phyloP scores from a whole-genome alignment of 2,113 vertebrate genomes.

The Hylia prasina region DNA sequence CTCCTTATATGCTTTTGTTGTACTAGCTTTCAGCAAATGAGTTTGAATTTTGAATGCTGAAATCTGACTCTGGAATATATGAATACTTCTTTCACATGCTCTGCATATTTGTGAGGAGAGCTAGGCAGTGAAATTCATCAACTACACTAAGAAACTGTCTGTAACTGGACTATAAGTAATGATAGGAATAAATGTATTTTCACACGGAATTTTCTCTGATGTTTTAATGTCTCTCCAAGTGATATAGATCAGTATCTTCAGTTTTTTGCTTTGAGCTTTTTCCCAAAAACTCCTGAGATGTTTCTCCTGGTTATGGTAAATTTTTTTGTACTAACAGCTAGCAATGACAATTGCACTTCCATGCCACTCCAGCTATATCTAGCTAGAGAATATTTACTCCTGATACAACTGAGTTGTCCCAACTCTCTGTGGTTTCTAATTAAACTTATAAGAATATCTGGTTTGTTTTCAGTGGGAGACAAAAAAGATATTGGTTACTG shows the following conservation, averaged over 20 bases:
- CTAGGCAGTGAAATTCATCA: neutral
- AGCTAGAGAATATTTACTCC: neutral
- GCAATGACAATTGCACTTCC: neutral
- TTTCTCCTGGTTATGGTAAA: neutral
- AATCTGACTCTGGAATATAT: neutral
- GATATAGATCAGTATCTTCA: neutral
- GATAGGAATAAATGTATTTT: neutral
- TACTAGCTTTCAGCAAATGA: neutral
- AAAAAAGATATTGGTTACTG: neutral
- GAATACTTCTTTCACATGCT: neutral
- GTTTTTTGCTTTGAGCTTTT: neutral
- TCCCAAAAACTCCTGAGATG: neutral
- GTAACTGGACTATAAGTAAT: neutral
- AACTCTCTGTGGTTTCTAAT: neutral
- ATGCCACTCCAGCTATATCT: neutral
- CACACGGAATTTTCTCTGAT: neutral
- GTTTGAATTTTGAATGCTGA: neutral
- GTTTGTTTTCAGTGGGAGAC: neutral
- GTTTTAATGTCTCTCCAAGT: neutral
- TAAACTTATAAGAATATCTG: neutral
- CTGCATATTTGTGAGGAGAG: accelerated
- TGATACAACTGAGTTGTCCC: neutral
- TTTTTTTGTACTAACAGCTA: neutral
- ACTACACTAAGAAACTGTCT: neutral
- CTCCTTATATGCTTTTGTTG: neutral